Evolutionary conservation across 2,797 vertebrate species (phyloP).

Genomic region (Myotis daubentonii): DNA sequence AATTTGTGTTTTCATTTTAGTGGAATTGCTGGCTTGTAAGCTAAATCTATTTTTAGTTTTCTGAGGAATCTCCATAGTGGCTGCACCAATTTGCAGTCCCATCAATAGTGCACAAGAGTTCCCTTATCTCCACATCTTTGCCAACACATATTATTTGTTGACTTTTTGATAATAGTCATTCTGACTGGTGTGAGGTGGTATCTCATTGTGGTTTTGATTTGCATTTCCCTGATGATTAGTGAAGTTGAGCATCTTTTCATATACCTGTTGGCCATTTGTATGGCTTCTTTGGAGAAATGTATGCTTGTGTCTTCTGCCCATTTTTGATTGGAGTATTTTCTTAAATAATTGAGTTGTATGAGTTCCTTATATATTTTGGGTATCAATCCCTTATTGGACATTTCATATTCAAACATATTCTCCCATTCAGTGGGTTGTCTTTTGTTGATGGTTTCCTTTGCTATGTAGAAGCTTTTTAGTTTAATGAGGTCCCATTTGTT

Average conservation of each 20-base stretch:
- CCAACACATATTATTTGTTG: background rate
- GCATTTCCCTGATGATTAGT: background rate
- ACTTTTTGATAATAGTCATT: background rate
- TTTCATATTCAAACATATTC: background rate
- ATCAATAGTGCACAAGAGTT: background rate
- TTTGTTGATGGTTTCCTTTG: background rate
- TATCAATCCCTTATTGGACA: background rate
- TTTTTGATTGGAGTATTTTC: background rate
- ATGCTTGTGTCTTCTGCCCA: background rate
- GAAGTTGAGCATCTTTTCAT: background rate
- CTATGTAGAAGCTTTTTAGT: background rate
- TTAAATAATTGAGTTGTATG: background rate
- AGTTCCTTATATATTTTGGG: background rate
- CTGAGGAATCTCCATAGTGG: background rate
- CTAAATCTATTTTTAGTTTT: background rate
- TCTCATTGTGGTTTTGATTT: background rate
- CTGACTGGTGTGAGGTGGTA: background rate
- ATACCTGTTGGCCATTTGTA: background rate
- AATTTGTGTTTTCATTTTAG: background rate
- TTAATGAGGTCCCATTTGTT: background rate
- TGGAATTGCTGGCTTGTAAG: background rate
- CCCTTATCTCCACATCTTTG: background rate
- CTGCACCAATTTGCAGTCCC: background rate
- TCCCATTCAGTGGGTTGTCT: background rate
- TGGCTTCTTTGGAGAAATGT: background rate